Evolutionary conservation across 2,113 vertebrate genomes (phyloP).

Genomic region (Myotis davidii): DNA sequence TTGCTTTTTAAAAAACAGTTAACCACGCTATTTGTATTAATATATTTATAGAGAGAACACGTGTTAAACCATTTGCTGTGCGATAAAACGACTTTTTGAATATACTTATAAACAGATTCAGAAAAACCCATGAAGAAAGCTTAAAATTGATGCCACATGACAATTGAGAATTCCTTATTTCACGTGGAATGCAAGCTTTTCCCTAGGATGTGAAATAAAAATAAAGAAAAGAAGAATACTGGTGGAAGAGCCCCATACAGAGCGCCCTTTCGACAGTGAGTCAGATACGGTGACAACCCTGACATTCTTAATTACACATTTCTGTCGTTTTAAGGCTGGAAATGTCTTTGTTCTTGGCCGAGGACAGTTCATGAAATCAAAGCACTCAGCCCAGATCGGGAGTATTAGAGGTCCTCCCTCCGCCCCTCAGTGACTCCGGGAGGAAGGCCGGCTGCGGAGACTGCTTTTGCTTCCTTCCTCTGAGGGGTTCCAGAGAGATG

Average conservation of each 20-base stretch:
- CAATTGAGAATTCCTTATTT: neutral
- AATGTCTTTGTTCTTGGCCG: conserved; percentile 1
- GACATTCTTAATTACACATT: neutral
- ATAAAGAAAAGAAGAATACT: neutral
- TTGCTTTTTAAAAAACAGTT: neutral
- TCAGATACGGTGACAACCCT: neutral
- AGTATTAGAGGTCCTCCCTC: conserved; percentile 29
- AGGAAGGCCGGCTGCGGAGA: neutral
- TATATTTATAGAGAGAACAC: conserved; percentile 46
- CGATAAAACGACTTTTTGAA: neutral
- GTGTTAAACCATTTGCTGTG: neutral
- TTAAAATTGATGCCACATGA: neutral
- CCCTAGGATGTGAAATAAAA: neutral
- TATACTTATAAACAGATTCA: neutral
- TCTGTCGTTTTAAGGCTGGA: conserved; percentile 33
- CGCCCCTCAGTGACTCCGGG: neutral
- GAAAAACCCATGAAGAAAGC: neutral
- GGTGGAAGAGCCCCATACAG: neutral
- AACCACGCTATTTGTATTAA: neutral
- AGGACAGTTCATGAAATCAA: conserved; percentile 35
- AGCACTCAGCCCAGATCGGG: neutral
- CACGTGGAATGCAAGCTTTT: neutral
- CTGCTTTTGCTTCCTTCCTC: neutral
- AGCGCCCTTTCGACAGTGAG: neutral
- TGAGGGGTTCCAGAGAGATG: neutral